Conservation (phyloP, 2,113 vertebrate genomes). For the Oryctolagus cuniculus region DNA sequence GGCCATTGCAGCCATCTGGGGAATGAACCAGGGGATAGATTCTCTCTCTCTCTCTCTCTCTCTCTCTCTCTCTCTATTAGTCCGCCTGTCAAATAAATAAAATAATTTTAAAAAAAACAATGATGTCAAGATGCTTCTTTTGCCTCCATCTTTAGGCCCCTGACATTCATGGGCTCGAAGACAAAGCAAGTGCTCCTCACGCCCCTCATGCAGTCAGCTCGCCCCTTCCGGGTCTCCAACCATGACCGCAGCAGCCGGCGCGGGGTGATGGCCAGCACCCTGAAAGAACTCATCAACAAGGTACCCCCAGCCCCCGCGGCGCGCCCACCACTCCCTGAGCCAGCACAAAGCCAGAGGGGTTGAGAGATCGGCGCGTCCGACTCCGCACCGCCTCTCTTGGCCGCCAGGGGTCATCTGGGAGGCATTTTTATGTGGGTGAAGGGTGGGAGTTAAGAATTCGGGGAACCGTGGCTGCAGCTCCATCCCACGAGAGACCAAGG, state of each 20-base stretch:
- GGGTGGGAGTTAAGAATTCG: background rate
- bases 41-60: too few relatives aligned
- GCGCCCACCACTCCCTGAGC: rapidly evolving
- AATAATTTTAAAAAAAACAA: background rate
- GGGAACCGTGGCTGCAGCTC: background rate
- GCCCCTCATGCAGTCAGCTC: slow-evolving; percentile 85
- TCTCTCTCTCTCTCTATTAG: too few relatives aligned
- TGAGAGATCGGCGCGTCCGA: background rate
- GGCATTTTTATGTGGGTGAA: background rate
- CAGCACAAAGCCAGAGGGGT: background rate
- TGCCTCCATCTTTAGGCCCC: slow-evolving; percentile 86
- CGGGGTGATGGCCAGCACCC: slow-evolving; percentile 88
- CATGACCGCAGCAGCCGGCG: slow-evolving; percentile 88
- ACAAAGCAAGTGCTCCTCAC: slow-evolving; percentile 88
- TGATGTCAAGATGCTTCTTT: background rate
- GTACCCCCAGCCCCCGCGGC: slow-evolving; percentile 74
- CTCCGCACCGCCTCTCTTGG: background rate
- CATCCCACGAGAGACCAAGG: background rate
- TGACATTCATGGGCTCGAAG: slow-evolving; percentile 88
- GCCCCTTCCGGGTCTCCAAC: slow-evolving; percentile 91
- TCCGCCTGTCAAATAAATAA: too few relatives aligned
- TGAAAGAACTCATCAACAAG: slow-evolving; percentile 91
- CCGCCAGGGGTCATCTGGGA: background rate
- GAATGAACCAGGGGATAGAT: too few relatives aligned
- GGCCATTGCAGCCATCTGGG: too few relatives aligned